Evolutionary conservation across 2,888 invertebrate species (phyloP).

Genomic region (Panorpa germanica): DNA sequence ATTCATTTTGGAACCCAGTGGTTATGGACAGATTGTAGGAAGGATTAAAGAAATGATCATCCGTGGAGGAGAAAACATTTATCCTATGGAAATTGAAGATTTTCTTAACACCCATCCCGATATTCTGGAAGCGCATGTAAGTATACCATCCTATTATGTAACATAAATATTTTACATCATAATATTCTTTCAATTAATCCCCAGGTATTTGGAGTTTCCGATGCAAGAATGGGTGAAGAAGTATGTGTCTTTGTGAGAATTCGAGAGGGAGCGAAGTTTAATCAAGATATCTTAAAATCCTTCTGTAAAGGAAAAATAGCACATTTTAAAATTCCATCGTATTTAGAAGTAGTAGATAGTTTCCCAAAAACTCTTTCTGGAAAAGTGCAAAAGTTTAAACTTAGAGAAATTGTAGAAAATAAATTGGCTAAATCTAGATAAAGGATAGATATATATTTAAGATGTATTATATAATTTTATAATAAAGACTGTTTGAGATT

Average conservation of each 20-base stretch:
- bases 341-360: conserved; percentile 1
- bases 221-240: conserved; percentile 29
- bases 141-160: no score
- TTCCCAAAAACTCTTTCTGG: conserved; percentile 6
- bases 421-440: no score
- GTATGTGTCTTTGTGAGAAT: conserved; percentile 27
- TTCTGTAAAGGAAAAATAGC: conserved; percentile 25
- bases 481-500: no score
- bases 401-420: neutral
- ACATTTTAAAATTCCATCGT: neutral
- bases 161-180: conserved; percentile 1
- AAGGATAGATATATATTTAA: no score
- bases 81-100: conserved; percentile 62
- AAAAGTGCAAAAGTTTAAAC: conserved; percentile 1
- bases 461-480: no score
- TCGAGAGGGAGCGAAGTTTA: conserved; percentile 24
- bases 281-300: conserved; percentile 26
- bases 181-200: neutral
- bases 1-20: conserved; percentile 40
- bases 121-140: conserved; percentile 45
- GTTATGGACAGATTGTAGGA: conserved; percentile 49
- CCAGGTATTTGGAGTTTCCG: conserved; percentile 28
- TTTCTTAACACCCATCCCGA: conserved; percentile 46
- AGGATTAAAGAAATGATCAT: conserved; percentile 60
- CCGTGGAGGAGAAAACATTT: conserved; percentile 63